Evolutionary conservation across 2,888 invertebrate genomes (phyloP).

Genomic region (Griposia aprilina): DNA sequence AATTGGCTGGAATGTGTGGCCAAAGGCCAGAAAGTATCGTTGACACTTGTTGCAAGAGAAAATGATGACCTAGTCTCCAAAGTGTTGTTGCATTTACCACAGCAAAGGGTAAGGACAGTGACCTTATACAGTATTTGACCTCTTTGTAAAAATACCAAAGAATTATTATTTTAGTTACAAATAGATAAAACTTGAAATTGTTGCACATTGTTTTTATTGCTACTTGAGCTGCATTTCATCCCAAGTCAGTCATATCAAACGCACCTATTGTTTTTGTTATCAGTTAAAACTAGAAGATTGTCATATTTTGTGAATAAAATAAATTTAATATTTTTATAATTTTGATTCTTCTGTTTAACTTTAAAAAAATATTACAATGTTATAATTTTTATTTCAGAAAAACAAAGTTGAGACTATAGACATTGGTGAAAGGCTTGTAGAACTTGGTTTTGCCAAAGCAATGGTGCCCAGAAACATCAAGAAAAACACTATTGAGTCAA

Average conservation of each 20-base stretch:
- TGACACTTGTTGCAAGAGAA: slow-evolving; percentile 86
- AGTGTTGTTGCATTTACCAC: slow-evolving; percentile 86
- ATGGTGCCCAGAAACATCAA: slow-evolving; percentile 79
- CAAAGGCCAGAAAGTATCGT: slow-evolving; percentile 85
- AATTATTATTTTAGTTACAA: background rate
- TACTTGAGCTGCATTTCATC: background rate
- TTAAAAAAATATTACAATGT: slow-evolving; percentile 30
- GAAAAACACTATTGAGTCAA: slow-evolving; percentile 84
- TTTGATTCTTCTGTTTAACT: background rate
- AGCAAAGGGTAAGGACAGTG: slow-evolving; percentile 76
- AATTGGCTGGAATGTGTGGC: slow-evolving; percentile 91
- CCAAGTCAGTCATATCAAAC: background rate
- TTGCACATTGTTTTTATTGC: background rate
- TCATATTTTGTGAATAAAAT: background rate
- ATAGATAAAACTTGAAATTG: background rate
- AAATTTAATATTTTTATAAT: background rate
- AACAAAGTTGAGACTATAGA: slow-evolving; percentile 85
- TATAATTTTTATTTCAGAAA: slow-evolving; percentile 74
- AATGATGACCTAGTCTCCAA: slow-evolving; percentile 86
- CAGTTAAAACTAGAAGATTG: background rate
- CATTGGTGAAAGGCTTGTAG: slow-evolving; percentile 86
- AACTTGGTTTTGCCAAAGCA: slow-evolving; percentile 87
- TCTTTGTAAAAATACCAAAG: background rate
- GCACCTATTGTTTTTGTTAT: background rate
- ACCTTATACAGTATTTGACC: no score